Conservation (phyloP, 35 echinoderm and acorn worm species). For the Stichopus chloronotus region DNA sequence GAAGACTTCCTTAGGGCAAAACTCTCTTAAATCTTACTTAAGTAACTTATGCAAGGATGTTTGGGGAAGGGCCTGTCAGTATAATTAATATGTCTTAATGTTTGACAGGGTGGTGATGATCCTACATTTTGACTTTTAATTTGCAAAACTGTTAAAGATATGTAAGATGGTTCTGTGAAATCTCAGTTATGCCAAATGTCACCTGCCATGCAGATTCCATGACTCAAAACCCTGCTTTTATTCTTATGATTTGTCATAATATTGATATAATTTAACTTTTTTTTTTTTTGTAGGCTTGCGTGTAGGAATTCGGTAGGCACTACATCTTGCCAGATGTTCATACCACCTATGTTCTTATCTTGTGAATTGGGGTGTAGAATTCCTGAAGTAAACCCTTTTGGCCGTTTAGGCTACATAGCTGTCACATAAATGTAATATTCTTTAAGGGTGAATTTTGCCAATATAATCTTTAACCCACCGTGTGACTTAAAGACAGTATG, state of each 20-base stretch:
- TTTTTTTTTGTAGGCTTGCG: neutral
- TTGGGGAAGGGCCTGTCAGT: neutral
- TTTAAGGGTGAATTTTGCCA: neutral
- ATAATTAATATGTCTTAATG: neutral
- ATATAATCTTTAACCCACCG: neutral
- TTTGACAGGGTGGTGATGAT: neutral
- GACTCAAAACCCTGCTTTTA: slow-evolving; percentile 15
- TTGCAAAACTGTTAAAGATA: neutral
- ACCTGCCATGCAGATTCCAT: neutral
- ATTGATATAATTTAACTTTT: slow-evolving; percentile 3
- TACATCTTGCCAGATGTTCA: neutral
- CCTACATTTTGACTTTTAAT: neutral
- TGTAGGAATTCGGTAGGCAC: neutral
- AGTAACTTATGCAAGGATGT: neutral
- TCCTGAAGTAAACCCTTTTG: neutral
- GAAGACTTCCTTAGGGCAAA: neutral
- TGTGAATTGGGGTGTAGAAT: neutral
- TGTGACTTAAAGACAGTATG: neutral
- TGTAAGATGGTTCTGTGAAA: neutral
- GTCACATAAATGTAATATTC: neutral
- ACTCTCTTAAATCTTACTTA: neutral
- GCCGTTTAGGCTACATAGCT: slow-evolving; percentile 2
- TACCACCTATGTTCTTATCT: neutral
- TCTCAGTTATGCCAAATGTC: neutral
- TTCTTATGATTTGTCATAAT: neutral